Percentiles rank a stretch among this genome's conserved stretches.
These are phyloP conservation scores for Callospermophilus lateralis DNA, from an alignment of 2,113 vertebrate genomes.

Conservation along the genomic window DNA sequence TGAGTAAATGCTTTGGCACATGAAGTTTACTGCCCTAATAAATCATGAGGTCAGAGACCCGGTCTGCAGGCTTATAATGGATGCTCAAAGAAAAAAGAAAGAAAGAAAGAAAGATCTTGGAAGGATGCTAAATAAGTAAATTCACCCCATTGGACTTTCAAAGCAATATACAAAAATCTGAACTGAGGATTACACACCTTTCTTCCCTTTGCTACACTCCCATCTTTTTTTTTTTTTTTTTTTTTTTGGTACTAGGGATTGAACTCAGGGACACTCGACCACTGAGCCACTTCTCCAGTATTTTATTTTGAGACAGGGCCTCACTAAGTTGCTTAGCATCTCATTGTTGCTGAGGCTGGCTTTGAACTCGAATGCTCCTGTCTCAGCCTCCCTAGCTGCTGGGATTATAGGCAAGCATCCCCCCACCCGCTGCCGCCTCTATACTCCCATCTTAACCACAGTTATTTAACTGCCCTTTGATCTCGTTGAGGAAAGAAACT, in stretches of 20 bases:
- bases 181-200: not conserved
- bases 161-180: not conserved
- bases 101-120: too few relatives aligned
- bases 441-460: not conserved
- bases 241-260: too few relatives aligned
- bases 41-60: not conserved
- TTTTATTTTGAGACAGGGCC: too few relatives aligned
- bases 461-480: not conserved
- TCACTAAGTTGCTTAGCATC: too few relatives aligned
- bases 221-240: not conserved
- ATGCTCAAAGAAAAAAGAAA: too few relatives aligned
- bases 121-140: not conserved
- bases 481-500: not conserved
- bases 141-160: conserved; percentile 18
- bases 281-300: too few relatives aligned
- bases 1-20: not conserved
- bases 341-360: too few relatives aligned
- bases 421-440: too few relatives aligned
- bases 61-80: not conserved
- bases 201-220: not conserved
- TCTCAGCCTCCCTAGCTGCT: too few relatives aligned
- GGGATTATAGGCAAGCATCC: too few relatives aligned
- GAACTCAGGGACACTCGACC: too few relatives aligned
- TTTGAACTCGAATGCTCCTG: too few relatives aligned
- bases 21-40: not conserved